A percentile compares a stretch with the other conserved stretches of the same genome.
Conservation (phyloP, 2,797 vertebrate species). For the Tympanoctomys barrerae region DNA sequence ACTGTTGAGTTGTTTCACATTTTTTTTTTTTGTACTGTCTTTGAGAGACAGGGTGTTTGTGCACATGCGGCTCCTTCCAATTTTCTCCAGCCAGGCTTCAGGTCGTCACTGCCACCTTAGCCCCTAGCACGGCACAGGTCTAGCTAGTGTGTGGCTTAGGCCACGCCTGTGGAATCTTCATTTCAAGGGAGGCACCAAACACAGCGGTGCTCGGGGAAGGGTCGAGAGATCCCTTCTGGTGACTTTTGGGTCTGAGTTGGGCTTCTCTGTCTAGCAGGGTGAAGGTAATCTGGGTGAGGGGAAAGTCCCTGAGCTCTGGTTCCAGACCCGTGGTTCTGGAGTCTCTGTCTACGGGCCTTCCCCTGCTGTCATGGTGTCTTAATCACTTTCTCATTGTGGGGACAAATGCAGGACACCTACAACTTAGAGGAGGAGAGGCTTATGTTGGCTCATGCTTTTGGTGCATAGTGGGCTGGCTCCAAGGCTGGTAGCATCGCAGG, state of each 20-base stretch:
- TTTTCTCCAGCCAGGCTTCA: not conserved
- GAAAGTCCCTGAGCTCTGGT: not conserved
- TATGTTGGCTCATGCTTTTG: not conserved
- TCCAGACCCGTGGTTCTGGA: not conserved
- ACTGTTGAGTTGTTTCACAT: not conserved
- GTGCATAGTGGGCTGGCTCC: not conserved
- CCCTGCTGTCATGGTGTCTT: not conserved
- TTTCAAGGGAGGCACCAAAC: not conserved
- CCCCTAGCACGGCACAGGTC: not conserved
- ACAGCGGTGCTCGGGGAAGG: not conserved
- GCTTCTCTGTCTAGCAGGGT: not conserved
- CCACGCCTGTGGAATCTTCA: not conserved
- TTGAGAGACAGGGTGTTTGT: not conserved
- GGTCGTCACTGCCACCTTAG: not conserved
- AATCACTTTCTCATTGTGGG: not conserved
- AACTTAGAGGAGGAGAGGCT: not conserved
- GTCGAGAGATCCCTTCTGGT: not conserved
- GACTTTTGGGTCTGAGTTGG: not conserved
- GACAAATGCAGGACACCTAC: not conserved
- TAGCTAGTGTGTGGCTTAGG: not conserved
- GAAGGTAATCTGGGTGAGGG: not conserved
- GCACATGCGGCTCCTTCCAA: fast-evolving
- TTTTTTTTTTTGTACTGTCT: not conserved
- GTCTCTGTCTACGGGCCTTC: not conserved
- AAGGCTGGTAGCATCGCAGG: not conserved